These are phyloP conservation scores for Cryptosula pallasiana DNA, from an alignment of 2,888 invertebrate species.

Conservation along the genomic window DNA sequence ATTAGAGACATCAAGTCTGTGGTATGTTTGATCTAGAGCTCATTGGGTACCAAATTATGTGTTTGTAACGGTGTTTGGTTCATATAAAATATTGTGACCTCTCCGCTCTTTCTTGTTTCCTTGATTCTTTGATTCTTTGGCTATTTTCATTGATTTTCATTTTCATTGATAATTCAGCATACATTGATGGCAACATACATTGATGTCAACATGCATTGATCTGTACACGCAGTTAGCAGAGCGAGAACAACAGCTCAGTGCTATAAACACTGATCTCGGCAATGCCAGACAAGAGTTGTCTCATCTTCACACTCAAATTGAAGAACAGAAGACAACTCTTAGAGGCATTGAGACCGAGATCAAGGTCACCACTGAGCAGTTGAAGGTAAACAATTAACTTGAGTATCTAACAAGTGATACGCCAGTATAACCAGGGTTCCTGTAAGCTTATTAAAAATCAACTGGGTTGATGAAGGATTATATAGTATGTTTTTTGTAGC, in stretches of 20 bases:
- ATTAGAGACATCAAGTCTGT: conserved; percentile 22
- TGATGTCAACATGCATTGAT: too few relatives aligned
- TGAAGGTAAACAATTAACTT: conserved; percentile 11
- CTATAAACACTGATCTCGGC: conserved; percentile 13
- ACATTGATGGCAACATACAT: too few relatives aligned
- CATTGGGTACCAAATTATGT: not conserved
- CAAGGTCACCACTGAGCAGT: conserved; percentile 14
- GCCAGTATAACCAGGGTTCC: not conserved
- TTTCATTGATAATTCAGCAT: too few relatives aligned
- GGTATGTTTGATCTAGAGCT: not conserved
- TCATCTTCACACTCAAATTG: not conserved
- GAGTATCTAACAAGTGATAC: not conserved
- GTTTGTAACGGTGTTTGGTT: too few relatives aligned
- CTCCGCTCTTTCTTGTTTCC: too few relatives aligned
- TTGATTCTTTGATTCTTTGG: too few relatives aligned
- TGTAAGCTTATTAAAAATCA: not conserved
- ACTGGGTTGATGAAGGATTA: too few relatives aligned
- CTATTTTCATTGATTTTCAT: too few relatives aligned
- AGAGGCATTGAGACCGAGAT: not conserved
- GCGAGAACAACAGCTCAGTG: not conserved
- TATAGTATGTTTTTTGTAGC: too few relatives aligned
- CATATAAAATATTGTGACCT: too few relatives aligned
- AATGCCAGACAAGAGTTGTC: conserved; percentile 22
- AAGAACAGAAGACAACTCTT: conserved; percentile 20
- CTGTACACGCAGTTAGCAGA: not conserved